These are phyloP conservation scores for Sarcophaga bullata DNA, from an alignment of 1,140 invertebrate genomes.

Conservation along the genomic window DNA sequence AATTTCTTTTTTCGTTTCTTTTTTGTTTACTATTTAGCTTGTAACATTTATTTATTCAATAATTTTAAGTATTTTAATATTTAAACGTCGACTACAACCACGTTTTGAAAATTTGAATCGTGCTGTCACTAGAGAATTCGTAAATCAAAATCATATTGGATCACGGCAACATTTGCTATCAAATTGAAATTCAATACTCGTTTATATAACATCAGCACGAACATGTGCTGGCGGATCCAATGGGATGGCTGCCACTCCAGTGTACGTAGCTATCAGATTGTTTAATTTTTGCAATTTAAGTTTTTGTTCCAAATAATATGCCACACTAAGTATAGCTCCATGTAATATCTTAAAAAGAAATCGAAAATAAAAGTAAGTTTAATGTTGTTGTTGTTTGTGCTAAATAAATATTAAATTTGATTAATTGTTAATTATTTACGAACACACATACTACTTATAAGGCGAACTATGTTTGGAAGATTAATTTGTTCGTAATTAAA, in stretches of 20 bases:
- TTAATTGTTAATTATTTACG: too few relatives aligned
- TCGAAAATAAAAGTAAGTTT: neutral
- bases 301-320: neutral
- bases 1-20: neutral
- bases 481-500: too few relatives aligned
- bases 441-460: too few relatives aligned
- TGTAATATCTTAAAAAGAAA: slow-evolving; percentile 21
- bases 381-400: too few relatives aligned
- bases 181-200: neutral
- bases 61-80: slow-evolving; percentile 24
- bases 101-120: neutral
- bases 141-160: slow-evolving; percentile 23
- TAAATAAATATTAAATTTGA: too few relatives aligned
- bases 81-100: neutral
- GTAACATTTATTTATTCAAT: slow-evolving; percentile 24
- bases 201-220: neutral
- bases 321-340: neutral
- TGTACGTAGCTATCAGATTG: neutral
- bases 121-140: neutral
- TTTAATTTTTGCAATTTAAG: neutral
- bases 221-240: neutral
- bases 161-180: neutral
- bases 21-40: neutral
- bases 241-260: neutral
- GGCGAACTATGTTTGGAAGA: too few relatives aligned